phyloP scores from a whole-genome alignment of 2,888 invertebrate genomes.

The Oscheius sp. region DNA sequence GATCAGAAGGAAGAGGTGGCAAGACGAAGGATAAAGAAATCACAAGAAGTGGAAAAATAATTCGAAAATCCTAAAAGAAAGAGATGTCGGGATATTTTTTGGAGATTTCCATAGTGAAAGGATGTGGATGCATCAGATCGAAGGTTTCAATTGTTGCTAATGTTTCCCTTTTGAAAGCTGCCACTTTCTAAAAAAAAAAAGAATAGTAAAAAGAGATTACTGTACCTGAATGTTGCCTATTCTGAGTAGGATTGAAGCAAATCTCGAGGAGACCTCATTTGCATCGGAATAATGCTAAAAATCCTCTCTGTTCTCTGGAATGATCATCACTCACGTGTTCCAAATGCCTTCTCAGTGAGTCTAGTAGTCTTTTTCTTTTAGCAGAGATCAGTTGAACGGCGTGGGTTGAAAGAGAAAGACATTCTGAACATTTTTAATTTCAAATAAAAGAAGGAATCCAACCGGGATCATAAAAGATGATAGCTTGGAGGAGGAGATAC shows the following conservation, averaged over 20 bases:
- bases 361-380: conserved; percentile 58
- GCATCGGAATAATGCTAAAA: conserved; percentile 36
- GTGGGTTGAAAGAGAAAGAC: conserved; percentile 60
- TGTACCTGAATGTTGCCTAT: conserved; percentile 53
- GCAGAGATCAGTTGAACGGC: conserved; percentile 56
- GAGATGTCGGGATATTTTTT: conserved; percentile 65
- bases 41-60: neutral
- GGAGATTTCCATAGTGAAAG: conserved; percentile 69
- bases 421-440: conserved; percentile 52
- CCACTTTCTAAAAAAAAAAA: conserved; percentile 65
- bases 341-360: conserved; percentile 56
- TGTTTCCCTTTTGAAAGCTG: conserved; percentile 69
- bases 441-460: neutral
- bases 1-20: too few relatives aligned
- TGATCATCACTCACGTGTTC: conserved; percentile 14
- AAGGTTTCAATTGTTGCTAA: conserved; percentile 69
- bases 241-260: conserved; percentile 44
- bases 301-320: neutral
- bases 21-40: too few relatives aligned
- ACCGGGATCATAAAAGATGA: conserved; percentile 69
- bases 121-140: conserved; percentile 68
- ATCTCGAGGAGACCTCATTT: conserved; percentile 40
- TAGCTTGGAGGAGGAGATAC: conserved; percentile 67
- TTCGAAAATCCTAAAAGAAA: conserved; percentile 57
- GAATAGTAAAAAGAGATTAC: neutral